A percentile compares a stretch with the other conserved stretches of the same genome.
phyloP scores from a whole-genome alignment of 2,797 vertebrate species.

The Rhynchotus rufescens region DNA sequence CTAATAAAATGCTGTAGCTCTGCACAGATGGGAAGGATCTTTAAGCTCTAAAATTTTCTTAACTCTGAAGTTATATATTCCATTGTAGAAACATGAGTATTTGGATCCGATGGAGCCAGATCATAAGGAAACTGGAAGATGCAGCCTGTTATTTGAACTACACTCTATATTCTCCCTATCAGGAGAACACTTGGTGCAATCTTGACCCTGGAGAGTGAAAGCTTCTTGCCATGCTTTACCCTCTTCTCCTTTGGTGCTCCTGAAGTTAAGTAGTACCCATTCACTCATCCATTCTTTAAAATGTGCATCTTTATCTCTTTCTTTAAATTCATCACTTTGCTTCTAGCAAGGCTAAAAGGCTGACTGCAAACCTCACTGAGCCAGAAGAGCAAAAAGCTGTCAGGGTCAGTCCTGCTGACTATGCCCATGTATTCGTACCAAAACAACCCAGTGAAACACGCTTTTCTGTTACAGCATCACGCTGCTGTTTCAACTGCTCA shows the following conservation, averaged over 20 bases:
- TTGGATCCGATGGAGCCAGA: background rate
- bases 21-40: background rate
- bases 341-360: constrained; percentile 15
- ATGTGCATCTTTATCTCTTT: background rate
- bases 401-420: constrained; percentile 38
- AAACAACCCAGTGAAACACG: constrained; percentile 41
- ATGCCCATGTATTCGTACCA: constrained; percentile 4
- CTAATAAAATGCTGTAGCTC: background rate
- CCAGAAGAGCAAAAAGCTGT: constrained; percentile 7
- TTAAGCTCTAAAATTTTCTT: background rate
- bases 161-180: background rate
- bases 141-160: background rate
- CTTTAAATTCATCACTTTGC: background rate
- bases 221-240: background rate
- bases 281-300: background rate
- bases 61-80: background rate
- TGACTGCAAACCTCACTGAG: background rate
- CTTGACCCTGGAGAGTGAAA: background rate
- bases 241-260: background rate
- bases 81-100: background rate
- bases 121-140: background rate
- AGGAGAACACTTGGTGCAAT: background rate
- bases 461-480: background rate
- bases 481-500: background rate
- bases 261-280: background rate